Percentiles rank a stretch among this genome's conserved stretches.
phyloP scores from a whole-genome alignment of 1,140 invertebrate species.

The Gryllus bimaculatus region DNA sequence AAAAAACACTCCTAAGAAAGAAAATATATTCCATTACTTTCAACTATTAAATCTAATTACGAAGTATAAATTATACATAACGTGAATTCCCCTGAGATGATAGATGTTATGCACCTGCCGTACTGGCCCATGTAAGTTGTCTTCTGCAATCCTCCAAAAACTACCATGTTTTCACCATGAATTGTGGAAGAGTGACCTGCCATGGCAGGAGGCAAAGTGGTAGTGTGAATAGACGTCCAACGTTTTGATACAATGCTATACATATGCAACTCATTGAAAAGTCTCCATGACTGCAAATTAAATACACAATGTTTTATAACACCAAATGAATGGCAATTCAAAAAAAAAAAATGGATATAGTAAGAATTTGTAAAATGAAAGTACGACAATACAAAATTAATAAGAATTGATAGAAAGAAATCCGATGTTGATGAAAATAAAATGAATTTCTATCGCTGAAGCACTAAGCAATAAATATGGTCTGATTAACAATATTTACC shows the following conservation, averaged over 20 bases:
- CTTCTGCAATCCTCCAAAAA: slow-evolving; percentile 73
- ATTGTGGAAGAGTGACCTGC: slow-evolving; percentile 91
- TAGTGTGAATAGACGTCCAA: slow-evolving; percentile 66
- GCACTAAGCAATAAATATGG: no score
- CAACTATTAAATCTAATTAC: not conserved
- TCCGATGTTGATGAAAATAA: no score
- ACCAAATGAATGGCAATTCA: not conserved
- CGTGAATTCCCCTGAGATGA: not conserved
- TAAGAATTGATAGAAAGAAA: no score
- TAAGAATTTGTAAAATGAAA: no score
- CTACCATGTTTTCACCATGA: slow-evolving; percentile 76
- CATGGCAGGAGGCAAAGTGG: slow-evolving; percentile 56
- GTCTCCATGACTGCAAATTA: slow-evolving; percentile 48
- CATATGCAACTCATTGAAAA: slow-evolving; percentile 88
- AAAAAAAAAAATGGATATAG: no score
- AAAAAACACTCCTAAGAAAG: not conserved
- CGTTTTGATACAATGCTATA: slow-evolving; percentile 75
- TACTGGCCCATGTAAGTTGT: slow-evolving; percentile 24
- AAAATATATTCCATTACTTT: not conserved
- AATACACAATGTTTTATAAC: not conserved
- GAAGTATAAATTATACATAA: not conserved
- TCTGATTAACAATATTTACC: slow-evolving; percentile 32
- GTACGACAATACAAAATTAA: no score
- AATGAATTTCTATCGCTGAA: no score
- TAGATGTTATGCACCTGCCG: slow-evolving; percentile 22